Base-by-base conservation (phyloP, 2,113 vertebrate species). In the Psittacus erithacus region DNA sequence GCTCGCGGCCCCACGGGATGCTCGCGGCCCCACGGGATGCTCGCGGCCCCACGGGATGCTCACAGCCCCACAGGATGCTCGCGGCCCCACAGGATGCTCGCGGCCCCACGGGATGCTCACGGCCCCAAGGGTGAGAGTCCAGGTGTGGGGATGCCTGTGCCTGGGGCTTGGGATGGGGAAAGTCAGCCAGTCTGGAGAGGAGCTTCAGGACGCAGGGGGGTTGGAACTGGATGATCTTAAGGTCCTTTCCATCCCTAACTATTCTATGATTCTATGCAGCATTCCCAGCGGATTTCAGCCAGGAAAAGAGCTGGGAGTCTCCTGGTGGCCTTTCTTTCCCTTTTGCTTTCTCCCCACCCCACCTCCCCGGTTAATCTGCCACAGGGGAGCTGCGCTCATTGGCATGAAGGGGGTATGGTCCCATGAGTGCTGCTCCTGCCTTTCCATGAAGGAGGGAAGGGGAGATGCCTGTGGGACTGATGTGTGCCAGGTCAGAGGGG, bases 341-440 rank as follows among this genome's bases (percentile, higher is more conserved):
- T 33, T 17, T 43, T 59, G 43, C 31, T 24, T 43, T 31, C 6
- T 28, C 6, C 17, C 6, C 3, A 2, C 5, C 4, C 2, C 2
- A 5, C 49, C 11, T 2, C 64, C 13, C 9, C 16, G 5, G 11
- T 33, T 33, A 11, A 13, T 10, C 6, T 9, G 46, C 46, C 7
- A 5, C 17, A 44, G 33, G 27, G 47, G 17, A 18, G 27, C 39
- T 16, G 4, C 12, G n/a, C 28, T 28, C 1, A 7, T 22, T 11
- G 27, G 33, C 7, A 18, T 14, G 43, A 25, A 39, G 53, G 23
- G 46, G 35, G 3, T 24, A 20, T 4, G 6, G 52, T 59, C 43
- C 43, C 52, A 33, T 18, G 25, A 13, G 52, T 5, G 10, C 79
- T 33, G 43, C 43, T 49, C 11, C 60, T 67, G 35, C 35, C 50